Conservation (phyloP, 2,797 vertebrate genomes). For the Pseudomugil tenellus region DNA sequence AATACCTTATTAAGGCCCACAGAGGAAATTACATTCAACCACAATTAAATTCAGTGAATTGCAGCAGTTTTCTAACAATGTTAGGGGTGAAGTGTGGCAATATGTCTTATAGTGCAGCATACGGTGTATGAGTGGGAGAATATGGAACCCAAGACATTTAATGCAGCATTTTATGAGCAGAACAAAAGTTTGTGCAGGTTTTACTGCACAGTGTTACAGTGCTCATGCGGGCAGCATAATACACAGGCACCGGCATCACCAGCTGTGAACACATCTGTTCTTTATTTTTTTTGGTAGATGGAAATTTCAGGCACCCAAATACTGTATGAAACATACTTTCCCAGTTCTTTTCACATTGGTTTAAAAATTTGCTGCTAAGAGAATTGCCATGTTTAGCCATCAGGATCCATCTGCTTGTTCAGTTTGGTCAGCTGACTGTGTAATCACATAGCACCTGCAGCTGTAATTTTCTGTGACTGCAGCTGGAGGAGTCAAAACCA, state of each 20-base stretch:
- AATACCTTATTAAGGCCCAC: slow-evolving; percentile 75
- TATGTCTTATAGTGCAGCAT: slow-evolving; percentile 51
- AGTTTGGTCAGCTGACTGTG: background rate
- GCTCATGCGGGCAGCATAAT: slow-evolving; percentile 41
- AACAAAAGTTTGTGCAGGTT: slow-evolving; percentile 51
- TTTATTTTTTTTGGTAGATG: slow-evolving; percentile 28
- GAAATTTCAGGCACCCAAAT: slow-evolving; percentile 32
- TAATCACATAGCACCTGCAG: background rate
- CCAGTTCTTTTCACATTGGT: background rate
- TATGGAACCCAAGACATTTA: slow-evolving; percentile 34
- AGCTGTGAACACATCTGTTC: slow-evolving; percentile 63
- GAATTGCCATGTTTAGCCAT: background rate
- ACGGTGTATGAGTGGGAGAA: slow-evolving; percentile 32
- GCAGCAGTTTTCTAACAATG: slow-evolving; percentile 57
- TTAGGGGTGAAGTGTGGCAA: slow-evolving; percentile 47
- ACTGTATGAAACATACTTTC: slow-evolving; percentile 37
- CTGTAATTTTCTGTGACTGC: background rate
- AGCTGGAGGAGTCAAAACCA: background rate
- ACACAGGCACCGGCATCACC: slow-evolving; percentile 31
- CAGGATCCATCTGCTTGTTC: background rate
- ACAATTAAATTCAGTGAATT: slow-evolving; percentile 57
- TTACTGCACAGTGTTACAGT: slow-evolving; percentile 38
- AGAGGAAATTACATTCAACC: slow-evolving; percentile 77
- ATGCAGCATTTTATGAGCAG: slow-evolving; percentile 50
- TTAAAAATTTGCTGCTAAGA: background rate